Percentiles rank a stretch among this genome's conserved stretches.
Evolutionary conservation across 2,797 vertebrate species (phyloP).

Genomic region (Chelidonichthys spinosus): DNA sequence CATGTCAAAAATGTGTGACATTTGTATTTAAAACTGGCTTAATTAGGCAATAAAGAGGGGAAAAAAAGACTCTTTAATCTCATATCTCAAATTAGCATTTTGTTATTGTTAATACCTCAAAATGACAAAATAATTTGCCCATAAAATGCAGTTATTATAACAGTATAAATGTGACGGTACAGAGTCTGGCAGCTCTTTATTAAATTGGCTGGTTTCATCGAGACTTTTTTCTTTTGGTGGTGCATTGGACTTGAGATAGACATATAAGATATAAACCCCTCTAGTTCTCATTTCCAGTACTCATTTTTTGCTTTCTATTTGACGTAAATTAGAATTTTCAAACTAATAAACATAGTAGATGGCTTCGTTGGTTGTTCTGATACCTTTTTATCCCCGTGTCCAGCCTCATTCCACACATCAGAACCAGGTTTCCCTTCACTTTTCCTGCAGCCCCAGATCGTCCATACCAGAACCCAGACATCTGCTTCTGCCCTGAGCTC

Average conservation of each 20-base stretch:
- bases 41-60: neutral
- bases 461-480: neutral
- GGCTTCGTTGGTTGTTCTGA: neutral
- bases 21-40: neutral
- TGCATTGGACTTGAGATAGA: neutral
- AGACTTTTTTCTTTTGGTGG: neutral
- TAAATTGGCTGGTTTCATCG: neutral
- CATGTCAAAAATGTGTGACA: neutral
- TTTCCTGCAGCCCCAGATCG: neutral
- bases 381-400: neutral
- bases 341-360: neutral
- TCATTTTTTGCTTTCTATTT: neutral
- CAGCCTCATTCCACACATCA: neutral
- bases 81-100: neutral
- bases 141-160: neutral
- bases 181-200: no score
- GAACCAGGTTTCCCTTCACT: neutral
- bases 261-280: neutral
- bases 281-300: neutral
- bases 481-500: constrained; percentile 31
- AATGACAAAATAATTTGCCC: neutral
- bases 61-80: neutral
- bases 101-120: neutral
- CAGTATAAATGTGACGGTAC: neutral
- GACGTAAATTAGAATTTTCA: neutral